Conservation (phyloP, 2,113 vertebrate genomes). For the Ptilonorhynchus violaceus region DNA sequence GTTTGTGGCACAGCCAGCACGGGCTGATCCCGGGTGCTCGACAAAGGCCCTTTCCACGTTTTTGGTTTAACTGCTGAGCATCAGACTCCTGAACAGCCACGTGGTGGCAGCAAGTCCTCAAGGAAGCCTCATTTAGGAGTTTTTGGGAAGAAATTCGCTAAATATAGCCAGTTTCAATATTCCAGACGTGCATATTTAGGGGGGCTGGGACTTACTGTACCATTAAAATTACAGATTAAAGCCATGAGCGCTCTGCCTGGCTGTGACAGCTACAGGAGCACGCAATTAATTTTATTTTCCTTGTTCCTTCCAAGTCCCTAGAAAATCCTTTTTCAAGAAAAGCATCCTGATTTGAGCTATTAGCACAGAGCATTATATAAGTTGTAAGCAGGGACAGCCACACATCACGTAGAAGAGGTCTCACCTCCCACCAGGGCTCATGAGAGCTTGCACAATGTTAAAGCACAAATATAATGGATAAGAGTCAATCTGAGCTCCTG, state of each 20-base stretch:
- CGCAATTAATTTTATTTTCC: background rate
- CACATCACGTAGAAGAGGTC: background rate
- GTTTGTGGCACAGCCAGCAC: background rate
- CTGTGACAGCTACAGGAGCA: background rate
- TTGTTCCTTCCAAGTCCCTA: background rate
- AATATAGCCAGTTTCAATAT: background rate
- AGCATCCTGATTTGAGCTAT: background rate
- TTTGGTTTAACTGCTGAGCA: background rate
- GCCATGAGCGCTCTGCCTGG: background rate
- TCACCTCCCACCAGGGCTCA: background rate
- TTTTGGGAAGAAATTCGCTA: background rate
- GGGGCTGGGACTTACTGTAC: background rate
- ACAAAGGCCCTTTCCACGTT: background rate
- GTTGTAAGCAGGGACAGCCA: background rate
- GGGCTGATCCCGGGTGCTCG: background rate
- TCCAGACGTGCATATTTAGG: background rate
- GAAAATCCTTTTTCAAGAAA: background rate
- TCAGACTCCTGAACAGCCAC: constrained; percentile 15
- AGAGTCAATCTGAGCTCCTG: rapidly evolving
- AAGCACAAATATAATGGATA: background rate
- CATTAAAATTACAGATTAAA: background rate
- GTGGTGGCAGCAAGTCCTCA: constrained; percentile 67
- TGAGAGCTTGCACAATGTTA: rapidly evolving
- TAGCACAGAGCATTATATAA: background rate
- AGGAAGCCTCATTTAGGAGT: background rate